These are phyloP conservation scores for Cervus canadensis DNA, from an alignment of 2,113 vertebrate genomes.

Conservation along the genomic window DNA sequence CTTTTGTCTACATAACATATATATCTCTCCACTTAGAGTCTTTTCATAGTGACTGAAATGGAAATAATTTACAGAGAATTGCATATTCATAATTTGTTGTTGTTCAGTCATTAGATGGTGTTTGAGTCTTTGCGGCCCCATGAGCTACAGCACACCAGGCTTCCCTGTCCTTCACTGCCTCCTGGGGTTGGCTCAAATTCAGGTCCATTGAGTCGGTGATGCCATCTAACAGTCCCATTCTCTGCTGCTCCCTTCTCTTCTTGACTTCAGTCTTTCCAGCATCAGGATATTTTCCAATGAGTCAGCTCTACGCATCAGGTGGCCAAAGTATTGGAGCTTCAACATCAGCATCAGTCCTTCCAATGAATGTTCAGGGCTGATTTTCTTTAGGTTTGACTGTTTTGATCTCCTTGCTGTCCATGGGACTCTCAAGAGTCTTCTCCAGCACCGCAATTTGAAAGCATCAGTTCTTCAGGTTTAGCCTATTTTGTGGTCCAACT, in stretches of 20 bases:
- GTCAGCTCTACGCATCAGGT: neutral
- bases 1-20: neutral
- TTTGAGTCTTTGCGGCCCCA: neutral
- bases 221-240: neutral
- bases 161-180: neutral
- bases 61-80: neutral
- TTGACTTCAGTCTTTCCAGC: neutral
- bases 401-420: neutral
- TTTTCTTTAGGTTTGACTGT: neutral
- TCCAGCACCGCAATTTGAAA: neutral
- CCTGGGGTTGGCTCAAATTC: neutral
- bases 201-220: neutral
- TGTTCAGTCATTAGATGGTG: neutral
- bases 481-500: neutral
- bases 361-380: neutral
- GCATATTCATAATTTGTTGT: neutral
- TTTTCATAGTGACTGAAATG: neutral
- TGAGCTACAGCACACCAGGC: neutral
- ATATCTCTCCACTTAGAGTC: neutral
- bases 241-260: neutral
- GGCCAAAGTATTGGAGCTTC: neutral
- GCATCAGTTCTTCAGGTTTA: neutral
- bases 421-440: neutral
- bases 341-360: neutral
- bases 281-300: neutral